A percentile compares a stretch with the other conserved stretches of the same genome.
phyloP scores from a whole-genome alignment of 2,888 invertebrate species.

The Priocnemis perturbator region DNA sequence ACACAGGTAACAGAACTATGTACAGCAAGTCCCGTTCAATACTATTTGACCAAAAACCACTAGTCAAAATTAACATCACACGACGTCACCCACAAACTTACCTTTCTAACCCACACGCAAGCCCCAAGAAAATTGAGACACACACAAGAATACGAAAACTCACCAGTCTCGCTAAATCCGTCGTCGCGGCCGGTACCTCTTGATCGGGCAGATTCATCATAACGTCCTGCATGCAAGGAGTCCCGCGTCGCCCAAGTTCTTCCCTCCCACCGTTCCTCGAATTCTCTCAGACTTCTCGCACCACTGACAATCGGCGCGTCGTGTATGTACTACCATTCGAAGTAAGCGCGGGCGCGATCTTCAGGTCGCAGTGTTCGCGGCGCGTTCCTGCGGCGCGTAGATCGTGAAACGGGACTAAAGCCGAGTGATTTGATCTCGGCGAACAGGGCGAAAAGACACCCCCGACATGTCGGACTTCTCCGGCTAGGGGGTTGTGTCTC shows the following conservation, averaged over 20 bases:
- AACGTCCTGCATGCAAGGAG: background rate
- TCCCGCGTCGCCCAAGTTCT: conserved; percentile 5
- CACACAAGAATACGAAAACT: conserved; percentile 32
- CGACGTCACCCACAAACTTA: too few species aligned
- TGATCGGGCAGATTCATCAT: conserved; percentile 68
- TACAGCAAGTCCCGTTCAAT: too few species aligned
- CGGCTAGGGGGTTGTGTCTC: conserved; percentile 60
- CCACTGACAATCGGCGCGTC: background rate
- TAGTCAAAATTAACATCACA: too few species aligned
- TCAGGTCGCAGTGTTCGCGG: background rate
- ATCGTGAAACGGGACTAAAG: conserved; percentile 61
- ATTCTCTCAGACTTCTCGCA: background rate
- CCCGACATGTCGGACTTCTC: conserved; percentile 30
- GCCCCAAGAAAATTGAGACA: too few species aligned
- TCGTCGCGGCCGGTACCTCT: conserved; percentile 64
- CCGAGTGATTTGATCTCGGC: conserved; percentile 64
- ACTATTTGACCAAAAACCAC: too few species aligned
- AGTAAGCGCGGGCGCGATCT: too few species aligned
- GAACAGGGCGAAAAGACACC: conserved; percentile 52
- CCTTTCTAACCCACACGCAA: too few species aligned
- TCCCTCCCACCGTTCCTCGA: background rate
- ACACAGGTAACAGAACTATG: too few species aligned
- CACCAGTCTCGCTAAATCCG: conserved; percentile 64
- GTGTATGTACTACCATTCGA: background rate
- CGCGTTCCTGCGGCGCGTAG: conserved; percentile 47